These are phyloP conservation scores for Campaea margaritaria DNA, from an alignment of 2,888 invertebrate species.

Conservation along the genomic window DNA sequence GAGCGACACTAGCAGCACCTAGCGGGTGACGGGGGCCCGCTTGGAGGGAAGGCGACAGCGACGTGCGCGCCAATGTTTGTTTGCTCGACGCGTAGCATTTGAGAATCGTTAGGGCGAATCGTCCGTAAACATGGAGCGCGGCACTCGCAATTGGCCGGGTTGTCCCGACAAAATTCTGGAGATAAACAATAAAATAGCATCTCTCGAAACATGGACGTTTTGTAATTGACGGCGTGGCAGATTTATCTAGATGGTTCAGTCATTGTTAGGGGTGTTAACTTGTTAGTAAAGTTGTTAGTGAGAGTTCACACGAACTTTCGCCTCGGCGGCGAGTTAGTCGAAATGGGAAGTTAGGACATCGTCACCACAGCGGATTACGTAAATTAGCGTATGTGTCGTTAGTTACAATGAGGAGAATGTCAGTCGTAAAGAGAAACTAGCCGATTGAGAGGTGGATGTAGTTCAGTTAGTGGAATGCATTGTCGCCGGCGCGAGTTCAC, in stretches of 20 bases:
- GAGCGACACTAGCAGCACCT: slow-evolving; percentile 52
- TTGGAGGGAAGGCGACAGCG: slow-evolving; percentile 53
- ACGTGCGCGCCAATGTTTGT: slow-evolving; percentile 74
- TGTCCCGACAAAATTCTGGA: slow-evolving; percentile 74
- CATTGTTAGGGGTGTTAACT: slow-evolving; percentile 81
- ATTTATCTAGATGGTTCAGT: slow-evolving; percentile 84
- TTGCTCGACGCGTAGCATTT: slow-evolving; percentile 81
- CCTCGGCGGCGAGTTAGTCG: slow-evolving; percentile 72
- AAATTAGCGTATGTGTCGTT: slow-evolving; percentile 72
- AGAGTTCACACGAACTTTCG: slow-evolving; percentile 78
- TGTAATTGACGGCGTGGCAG: slow-evolving; percentile 78
- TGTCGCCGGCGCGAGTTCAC: slow-evolving; percentile 87
- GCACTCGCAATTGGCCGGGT: slow-evolving; percentile 76
- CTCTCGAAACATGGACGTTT: slow-evolving; percentile 80
- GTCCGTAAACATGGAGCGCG: slow-evolving; percentile 75
- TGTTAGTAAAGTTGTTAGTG: slow-evolving; percentile 82
- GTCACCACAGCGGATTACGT: slow-evolving; percentile 73
- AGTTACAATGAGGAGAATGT: slow-evolving; percentile 67
- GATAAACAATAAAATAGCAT: slow-evolving; percentile 77
- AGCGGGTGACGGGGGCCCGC: slow-evolving; percentile 41
- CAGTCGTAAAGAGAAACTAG: slow-evolving; percentile 66
- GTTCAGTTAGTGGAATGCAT: slow-evolving; percentile 82
- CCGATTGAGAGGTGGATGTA: slow-evolving; percentile 60
- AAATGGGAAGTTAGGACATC: slow-evolving; percentile 73
- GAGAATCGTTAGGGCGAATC: slow-evolving; percentile 82